Percentiles rank a stretch among this genome's conserved stretches.
These are phyloP conservation scores for Danionella cerebrum DNA, from an alignment of 2,113 vertebrate genomes.

Conservation along the genomic window DNA sequence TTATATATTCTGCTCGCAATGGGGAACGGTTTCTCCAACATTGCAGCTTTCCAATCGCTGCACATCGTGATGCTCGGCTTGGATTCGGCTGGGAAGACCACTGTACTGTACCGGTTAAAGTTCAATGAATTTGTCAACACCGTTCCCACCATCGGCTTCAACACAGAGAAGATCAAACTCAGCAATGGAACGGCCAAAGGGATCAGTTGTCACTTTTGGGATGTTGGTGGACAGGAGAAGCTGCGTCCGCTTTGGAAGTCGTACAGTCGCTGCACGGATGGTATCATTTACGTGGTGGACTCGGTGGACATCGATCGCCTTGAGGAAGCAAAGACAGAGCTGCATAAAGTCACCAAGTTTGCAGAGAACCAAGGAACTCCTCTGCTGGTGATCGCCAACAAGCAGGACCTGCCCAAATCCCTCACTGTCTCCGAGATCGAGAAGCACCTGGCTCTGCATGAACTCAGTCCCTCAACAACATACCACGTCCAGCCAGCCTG, in stretches of 20 bases:
- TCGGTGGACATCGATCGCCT: slow-evolving; percentile 89
- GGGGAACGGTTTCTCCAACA: slow-evolving; percentile 86
- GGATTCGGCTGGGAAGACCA: slow-evolving; percentile 94
- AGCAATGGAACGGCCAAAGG: slow-evolving; percentile 85
- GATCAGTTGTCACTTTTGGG: slow-evolving; percentile 97
- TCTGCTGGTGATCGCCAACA: slow-evolving; percentile 92
- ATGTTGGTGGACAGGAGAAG: slow-evolving; percentile 93
- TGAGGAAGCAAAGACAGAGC: slow-evolving; percentile 89
- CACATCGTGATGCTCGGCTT: slow-evolving; percentile 95
- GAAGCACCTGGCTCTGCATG: slow-evolving; percentile 83
- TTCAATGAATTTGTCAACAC: slow-evolving; percentile 98
- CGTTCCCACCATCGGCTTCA: slow-evolving; percentile 95
- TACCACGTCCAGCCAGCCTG: slow-evolving; percentile 95
- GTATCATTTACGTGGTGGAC: slow-evolving; percentile 97
- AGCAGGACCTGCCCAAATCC: slow-evolving; percentile 91
- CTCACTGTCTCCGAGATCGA: slow-evolving; percentile 85
- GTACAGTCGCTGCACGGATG: slow-evolving; percentile 93
- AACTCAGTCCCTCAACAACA: slow-evolving; percentile 81
- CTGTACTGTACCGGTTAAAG: slow-evolving; percentile 88
- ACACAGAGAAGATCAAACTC: slow-evolving; percentile 85
- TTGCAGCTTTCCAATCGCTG: slow-evolving; percentile 88
- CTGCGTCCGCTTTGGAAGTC: slow-evolving; percentile 92
- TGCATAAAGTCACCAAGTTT: slow-evolving; percentile 90
- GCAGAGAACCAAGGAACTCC: slow-evolving; percentile 91
- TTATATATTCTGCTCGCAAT: slow-evolving; percentile 50